phyloP scores from a whole-genome alignment of 2,888 invertebrate species.

The Hemaris fuciformis region DNA sequence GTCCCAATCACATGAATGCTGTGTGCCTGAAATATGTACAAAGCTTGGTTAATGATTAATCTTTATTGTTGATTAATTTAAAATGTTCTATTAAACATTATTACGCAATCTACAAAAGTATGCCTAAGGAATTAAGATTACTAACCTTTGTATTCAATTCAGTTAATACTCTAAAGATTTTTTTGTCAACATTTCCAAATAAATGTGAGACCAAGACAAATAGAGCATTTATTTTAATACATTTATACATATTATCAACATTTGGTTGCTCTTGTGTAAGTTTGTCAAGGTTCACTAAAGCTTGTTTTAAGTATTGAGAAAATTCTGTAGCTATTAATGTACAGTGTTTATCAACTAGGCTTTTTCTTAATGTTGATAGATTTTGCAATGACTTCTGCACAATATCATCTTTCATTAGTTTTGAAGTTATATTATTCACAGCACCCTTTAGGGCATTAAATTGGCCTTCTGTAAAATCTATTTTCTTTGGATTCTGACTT shows the following conservation, averaged over 20 bases:
- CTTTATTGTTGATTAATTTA: background rate
- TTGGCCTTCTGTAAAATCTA: constrained; percentile 82
- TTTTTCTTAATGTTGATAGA: constrained; percentile 63
- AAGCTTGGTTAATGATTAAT: background rate
- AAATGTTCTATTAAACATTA: background rate
- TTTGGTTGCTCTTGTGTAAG: constrained; percentile 75
- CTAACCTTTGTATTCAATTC: constrained; percentile 89
- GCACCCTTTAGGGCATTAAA: constrained; percentile 86
- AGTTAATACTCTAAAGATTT: constrained; percentile 85
- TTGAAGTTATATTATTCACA: constrained; percentile 85
- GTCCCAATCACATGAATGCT: constrained; percentile 90
- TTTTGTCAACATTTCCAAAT: constrained; percentile 90
- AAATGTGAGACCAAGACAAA: constrained; percentile 85
- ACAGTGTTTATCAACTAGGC: constrained; percentile 71
- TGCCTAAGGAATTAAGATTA: too few relatives aligned
- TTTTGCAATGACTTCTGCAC: constrained; percentile 82
- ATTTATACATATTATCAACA: constrained; percentile 78
- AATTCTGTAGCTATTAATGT: constrained; percentile 82
- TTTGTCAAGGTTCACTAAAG: constrained; percentile 83
- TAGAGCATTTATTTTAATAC: constrained; percentile 85
- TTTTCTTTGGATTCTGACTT: constrained; percentile 82
- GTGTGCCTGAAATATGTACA: constrained; percentile 81
- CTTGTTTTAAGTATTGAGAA: constrained; percentile 83
- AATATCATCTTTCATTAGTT: constrained; percentile 86
- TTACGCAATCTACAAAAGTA: too few relatives aligned